These are phyloP conservation scores for Drosophila sucinea DNA, from an alignment of 1,140 invertebrate genomes.

Conservation along the genomic window DNA sequence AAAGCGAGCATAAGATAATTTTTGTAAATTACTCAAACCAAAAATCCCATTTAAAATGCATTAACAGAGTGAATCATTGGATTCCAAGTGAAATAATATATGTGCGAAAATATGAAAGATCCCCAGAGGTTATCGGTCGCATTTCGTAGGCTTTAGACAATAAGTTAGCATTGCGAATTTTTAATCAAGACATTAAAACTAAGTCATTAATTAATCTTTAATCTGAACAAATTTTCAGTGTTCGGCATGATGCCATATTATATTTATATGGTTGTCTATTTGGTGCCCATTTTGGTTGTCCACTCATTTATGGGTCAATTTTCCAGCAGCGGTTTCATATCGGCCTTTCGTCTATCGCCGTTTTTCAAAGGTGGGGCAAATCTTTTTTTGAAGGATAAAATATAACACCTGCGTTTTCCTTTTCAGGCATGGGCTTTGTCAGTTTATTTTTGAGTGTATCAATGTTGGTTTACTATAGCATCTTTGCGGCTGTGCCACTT, in stretches of 20 bases:
- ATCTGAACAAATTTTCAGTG: constrained; percentile 36
- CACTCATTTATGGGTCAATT: constrained; percentile 80
- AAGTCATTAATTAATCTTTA: background rate
- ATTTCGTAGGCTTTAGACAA: background rate
- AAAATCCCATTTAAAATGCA: too few relatives aligned
- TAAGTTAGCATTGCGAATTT: background rate
- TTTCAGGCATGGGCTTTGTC: constrained; percentile 74
- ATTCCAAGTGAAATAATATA: background rate
- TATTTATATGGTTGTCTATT: constrained; percentile 59
- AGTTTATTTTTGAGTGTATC: constrained; percentile 53
- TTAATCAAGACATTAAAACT: too few relatives aligned
- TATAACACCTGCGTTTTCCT: background rate
- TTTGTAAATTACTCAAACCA: too few relatives aligned
- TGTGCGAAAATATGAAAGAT: too few relatives aligned
- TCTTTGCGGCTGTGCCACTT: constrained; percentile 71
- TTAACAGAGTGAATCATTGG: too few relatives aligned
- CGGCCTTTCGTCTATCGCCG: constrained; percentile 68
- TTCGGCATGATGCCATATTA: constrained; percentile 59
- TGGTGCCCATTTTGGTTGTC: constrained; percentile 72
- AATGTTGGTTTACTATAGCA: constrained; percentile 57
- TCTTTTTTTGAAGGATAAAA: background rate
- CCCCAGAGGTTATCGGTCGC: too few relatives aligned
- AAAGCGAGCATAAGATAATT: too few relatives aligned
- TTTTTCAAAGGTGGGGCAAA: constrained; percentile 74
- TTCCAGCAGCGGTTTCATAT: constrained; percentile 78